These are phyloP conservation scores for Psephotus haematonotus DNA, from an alignment of 2,113 vertebrate genomes.

Conservation along the genomic window DNA sequence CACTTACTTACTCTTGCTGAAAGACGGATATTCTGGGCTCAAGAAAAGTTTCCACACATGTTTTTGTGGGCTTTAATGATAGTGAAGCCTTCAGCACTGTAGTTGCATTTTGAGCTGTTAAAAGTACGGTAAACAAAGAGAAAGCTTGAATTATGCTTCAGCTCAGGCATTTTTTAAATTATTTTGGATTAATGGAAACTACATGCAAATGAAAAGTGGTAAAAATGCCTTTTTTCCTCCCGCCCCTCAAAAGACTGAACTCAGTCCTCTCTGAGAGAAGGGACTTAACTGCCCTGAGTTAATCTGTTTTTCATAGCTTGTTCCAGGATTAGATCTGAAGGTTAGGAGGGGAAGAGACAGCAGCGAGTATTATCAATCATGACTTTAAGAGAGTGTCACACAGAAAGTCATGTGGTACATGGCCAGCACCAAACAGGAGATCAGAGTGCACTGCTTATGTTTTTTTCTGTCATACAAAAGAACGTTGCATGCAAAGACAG, in stretches of 20 bases:
- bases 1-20: neutral
- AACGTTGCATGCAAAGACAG: neutral
- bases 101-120: neutral
- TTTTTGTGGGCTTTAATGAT: neutral
- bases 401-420: neutral
- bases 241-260: neutral
- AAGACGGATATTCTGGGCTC: neutral
- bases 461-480: neutral
- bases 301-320: neutral
- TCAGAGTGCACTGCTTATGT: neutral
- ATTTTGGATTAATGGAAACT: neutral
- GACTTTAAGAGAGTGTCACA: neutral
- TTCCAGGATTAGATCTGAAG: neutral
- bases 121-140: neutral
- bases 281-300: neutral
- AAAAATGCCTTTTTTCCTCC: neutral
- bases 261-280: neutral
- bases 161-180: neutral
- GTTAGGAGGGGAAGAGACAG: neutral
- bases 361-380: neutral
- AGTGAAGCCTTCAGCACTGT: neutral
- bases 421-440: neutral
- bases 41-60: neutral
- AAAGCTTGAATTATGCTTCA: neutral
- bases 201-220: neutral